Evolutionary conservation across 1,140 invertebrate species (phyloP), one percentile per base, ranked within the genome.

Genomic region (Conopomorpha cramerella): DNA sequence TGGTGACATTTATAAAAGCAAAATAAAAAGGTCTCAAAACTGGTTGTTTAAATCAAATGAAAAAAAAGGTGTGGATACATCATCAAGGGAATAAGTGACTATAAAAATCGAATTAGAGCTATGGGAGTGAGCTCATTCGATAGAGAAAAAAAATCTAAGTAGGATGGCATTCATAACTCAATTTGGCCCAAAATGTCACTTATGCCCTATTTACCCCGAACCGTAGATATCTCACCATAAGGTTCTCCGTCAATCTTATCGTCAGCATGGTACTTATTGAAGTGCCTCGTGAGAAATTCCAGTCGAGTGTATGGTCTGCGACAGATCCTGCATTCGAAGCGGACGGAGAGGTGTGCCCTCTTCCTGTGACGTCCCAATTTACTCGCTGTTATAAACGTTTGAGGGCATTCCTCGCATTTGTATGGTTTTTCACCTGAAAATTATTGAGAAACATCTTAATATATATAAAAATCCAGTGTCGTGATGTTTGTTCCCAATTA

Each of bases 321-420:
- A 34, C 68, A 73, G 46, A 73, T 67, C 36, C 68, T 37, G 26
- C 68, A 70, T 34, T 70, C 63, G 38, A 51, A 59, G 8, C 55
- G 39, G 2, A 64, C 49, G 4, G 63, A 54, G 1, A 68, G 49
- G 23, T 79, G 76, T 27, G 58, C 61, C 11, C 64, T 36, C 35
- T 65, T 70, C 19, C 59, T 62, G 28, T 77, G 73, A 8, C 65
- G 40, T 0, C 58, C 58, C 2, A 72, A 56, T 38, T 78, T 77
- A 36, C 72, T 68, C 0, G 70, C 74, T 0, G 66, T 65, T 32
- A 74, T 68, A 37, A 80, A 80, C 2, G 52, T 62, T 34, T 71
- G 63, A 0, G 61, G 58, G 30, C 74, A 78, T 16, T 49, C 49
- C 0, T 38, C 39, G 16, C 77, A 79, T 0, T 49, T 58, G 39